phyloP scores from a whole-genome alignment of 1,140 invertebrate species.

The Eupeodes corollae region DNA sequence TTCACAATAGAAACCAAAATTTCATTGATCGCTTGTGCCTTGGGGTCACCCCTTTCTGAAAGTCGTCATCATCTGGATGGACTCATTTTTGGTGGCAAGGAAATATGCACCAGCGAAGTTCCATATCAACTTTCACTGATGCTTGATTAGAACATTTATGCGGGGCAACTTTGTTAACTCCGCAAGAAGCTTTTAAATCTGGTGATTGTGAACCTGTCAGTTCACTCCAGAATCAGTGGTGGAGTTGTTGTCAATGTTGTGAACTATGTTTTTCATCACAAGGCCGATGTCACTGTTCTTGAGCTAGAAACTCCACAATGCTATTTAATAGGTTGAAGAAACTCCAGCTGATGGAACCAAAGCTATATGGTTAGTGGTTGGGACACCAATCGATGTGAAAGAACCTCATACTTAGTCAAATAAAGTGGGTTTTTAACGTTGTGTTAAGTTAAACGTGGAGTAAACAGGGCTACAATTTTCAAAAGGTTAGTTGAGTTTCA shows the following conservation, averaged over 20 bases:
- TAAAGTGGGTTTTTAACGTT: too few relatives aligned
- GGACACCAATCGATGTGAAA: constrained; percentile 2
- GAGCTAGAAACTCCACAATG: not conserved
- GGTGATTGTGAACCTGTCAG: constrained; percentile 37
- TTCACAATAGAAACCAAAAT: not conserved
- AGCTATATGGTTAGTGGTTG: constrained; percentile 8
- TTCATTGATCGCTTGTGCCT: constrained; percentile 3
- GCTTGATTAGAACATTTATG: constrained; percentile 34
- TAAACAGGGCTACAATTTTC: too few relatives aligned
- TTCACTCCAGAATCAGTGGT: constrained; percentile 6
- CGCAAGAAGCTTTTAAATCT: constrained; percentile 40
- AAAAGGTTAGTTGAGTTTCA: too few relatives aligned
- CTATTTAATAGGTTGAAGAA: constrained; percentile 2
- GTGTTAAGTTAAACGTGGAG: too few relatives aligned
- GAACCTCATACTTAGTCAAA: too few relatives aligned
- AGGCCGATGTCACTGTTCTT: constrained; percentile 7
- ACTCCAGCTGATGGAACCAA: not conserved
- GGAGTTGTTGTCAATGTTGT: constrained; percentile 5
- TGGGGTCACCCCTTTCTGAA: constrained; percentile 9
- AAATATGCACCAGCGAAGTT: constrained; percentile 8
- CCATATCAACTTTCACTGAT: constrained; percentile 26
- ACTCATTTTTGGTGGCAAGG: constrained; percentile 20
- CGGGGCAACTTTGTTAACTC: constrained; percentile 44
- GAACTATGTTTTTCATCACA: not conserved
- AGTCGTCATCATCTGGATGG: constrained; percentile 10